Evolutionary conservation across 2,113 vertebrate genomes (phyloP), one percentile per base, ranked within the genome.

Genomic region (Sturnus vulgaris): DNA sequence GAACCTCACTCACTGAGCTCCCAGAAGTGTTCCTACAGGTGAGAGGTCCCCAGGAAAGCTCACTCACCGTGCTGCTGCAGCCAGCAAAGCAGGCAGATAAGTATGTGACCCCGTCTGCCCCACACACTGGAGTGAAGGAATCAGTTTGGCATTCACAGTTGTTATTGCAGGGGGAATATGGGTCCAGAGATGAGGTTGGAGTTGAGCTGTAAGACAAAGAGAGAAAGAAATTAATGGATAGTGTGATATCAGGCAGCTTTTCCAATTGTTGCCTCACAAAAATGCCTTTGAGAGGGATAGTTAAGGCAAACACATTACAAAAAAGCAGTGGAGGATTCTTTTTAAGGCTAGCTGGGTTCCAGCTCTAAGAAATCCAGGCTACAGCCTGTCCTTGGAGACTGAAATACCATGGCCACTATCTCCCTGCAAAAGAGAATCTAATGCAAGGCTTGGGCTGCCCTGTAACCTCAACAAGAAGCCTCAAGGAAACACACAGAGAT

Each of bases 61-160:
- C 56, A 65, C 35, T 94, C 93, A 98, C 98, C 93, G 96, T 92
- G 86, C 96, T 98, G 84, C 95, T 98, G 98, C 99, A 99, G 97
- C 99, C 99, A 42, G 99, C 99, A 11, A 99, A 99, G 97, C 99
- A 99, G 97, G 98, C 98, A 3, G 99, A 99, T 98, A 99, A 98
- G 98, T 99, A 99, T 42, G 99, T 99, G 97, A 99, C 61, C 9
- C 98, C 98, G 0, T 99, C 99, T 66, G 99, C 98, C 92, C 99
- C 99, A 22, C 99, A 99, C 78, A 99, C 99, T 1, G 99, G 99
- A 90, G 99, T 99, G 97, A 99, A 99, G 90, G 99, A 99, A 75
- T 99, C 99, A 2, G 98, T 99, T 97, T 98, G 98, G 98, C 99
- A 99, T 98, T 98, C 98, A 97, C 99, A 99, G 96, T 98, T 98